phyloP scores from a whole-genome alignment of 2,113 vertebrate species.

The Leucopsar rothschildi region DNA sequence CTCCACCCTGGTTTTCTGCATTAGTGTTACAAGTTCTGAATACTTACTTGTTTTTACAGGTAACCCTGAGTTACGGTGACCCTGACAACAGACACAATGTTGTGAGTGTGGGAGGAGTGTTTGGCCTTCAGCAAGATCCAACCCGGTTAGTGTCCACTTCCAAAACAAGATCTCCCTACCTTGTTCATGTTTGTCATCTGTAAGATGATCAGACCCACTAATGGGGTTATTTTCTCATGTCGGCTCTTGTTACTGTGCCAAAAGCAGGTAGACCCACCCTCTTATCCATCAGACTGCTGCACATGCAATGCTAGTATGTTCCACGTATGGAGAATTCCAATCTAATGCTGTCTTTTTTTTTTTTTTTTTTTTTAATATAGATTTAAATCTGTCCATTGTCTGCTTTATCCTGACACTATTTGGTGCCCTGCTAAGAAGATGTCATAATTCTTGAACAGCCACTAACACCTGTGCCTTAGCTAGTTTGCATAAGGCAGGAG shows the following conservation, averaged over 20 bases:
- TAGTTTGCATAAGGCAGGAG: not conserved
- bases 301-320: not conserved
- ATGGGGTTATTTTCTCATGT: not conserved
- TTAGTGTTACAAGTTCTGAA: not conserved
- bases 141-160: conserved; percentile 78
- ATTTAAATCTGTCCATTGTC: conserved; percentile 93
- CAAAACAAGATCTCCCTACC: not conserved
- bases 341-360: not conserved
- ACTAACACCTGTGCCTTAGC: not conserved
- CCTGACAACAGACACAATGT: conserved; percentile 91
- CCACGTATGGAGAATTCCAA: not conserved
- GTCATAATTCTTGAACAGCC: not conserved
- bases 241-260: not conserved
- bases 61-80: conserved; percentile 95
- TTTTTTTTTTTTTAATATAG: conserved; percentile 67
- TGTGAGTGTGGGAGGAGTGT: conserved; percentile 81
- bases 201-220: not conserved
- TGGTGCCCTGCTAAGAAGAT: conserved; percentile 82
- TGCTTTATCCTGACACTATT: conserved; percentile 88
- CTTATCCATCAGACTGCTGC: not conserved
- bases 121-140: conserved; percentile 88
- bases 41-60: conserved; percentile 67
- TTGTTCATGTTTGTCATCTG: not conserved
- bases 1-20: not conserved
- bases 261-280: not conserved